Evolutionary conservation across 2,888 invertebrate species (phyloP).

Genomic region (Molorchus minor): DNA sequence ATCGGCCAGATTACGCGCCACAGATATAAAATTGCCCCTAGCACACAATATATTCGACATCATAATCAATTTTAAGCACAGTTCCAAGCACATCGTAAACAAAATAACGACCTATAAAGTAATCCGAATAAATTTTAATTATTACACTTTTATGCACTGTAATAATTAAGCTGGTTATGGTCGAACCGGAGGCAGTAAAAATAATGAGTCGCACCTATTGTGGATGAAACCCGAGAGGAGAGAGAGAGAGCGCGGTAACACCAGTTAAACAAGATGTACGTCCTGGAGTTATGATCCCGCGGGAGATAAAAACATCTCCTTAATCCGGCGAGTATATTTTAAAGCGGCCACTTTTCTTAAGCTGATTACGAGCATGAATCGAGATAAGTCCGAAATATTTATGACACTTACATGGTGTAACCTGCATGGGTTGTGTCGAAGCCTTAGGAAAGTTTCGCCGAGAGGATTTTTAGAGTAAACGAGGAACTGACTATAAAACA

Average conservation of each 20-base stretch:
- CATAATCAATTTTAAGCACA: constrained; percentile 44
- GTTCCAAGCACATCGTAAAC: constrained; percentile 41
- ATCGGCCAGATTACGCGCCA: constrained; percentile 13
- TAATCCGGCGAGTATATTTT: constrained; percentile 62
- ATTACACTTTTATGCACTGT: constrained; percentile 42
- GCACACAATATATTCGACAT: constrained; percentile 39
- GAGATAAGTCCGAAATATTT: constrained; percentile 64
- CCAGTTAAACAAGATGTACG: constrained; percentile 58
- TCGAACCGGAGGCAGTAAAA: constrained; percentile 26
- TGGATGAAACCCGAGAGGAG: constrained; percentile 30
- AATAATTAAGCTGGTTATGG: constrained; percentile 38
- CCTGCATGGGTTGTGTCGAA: constrained; percentile 43
- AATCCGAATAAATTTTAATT: constrained; percentile 44
- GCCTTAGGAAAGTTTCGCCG: constrained; percentile 40
- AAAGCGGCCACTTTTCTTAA: constrained; percentile 64
- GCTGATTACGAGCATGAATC: constrained; percentile 65
- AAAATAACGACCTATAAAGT: constrained; percentile 43
- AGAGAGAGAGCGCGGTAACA: constrained; percentile 38
- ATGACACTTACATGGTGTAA: constrained; percentile 63
- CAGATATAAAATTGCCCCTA: constrained; percentile 35
- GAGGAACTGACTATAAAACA: constrained; percentile 40
- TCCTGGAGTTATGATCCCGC: constrained; percentile 55
- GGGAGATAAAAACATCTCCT: constrained; percentile 56
- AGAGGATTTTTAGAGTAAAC: constrained; percentile 45
- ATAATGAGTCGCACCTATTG: constrained; percentile 30